Evolutionary conservation across 2,888 invertebrate genomes (phyloP).

Genomic region (Metellina segmentata): DNA sequence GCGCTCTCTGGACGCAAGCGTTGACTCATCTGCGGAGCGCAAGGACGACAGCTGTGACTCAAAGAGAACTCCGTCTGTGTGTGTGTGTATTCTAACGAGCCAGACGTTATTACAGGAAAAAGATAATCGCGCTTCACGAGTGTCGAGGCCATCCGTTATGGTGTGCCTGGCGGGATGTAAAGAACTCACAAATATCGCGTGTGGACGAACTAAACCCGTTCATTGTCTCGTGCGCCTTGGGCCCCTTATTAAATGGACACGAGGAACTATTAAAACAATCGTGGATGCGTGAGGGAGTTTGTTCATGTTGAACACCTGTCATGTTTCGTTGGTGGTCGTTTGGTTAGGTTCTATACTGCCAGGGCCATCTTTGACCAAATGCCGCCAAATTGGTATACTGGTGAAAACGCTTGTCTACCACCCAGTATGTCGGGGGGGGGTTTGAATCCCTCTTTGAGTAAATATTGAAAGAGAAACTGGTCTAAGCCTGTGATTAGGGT

Average conservation of each 20-base stretch:
- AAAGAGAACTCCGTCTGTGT: constrained; percentile 13
- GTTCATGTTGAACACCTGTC: not conserved
- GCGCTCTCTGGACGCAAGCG: constrained; percentile 41
- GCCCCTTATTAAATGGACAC: not conserved
- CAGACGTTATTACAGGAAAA: constrained; percentile 56
- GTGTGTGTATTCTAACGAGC: constrained; percentile 17
- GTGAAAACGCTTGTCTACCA: too few species aligned
- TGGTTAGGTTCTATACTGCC: too few species aligned
- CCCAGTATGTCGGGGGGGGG: too few species aligned
- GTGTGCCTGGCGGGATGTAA: not conserved
- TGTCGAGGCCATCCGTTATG: constrained; percentile 47
- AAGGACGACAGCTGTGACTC: constrained; percentile 67
- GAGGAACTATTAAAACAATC: not conserved
- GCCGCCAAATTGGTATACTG: too few species aligned
- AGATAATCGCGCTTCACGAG: constrained; percentile 60
- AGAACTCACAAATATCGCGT: not conserved
- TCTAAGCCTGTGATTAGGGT: too few species aligned
- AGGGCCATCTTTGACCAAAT: too few species aligned
- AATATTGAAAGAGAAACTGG: too few species aligned
- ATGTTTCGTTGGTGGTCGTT: not conserved
- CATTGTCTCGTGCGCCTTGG: constrained; percentile 19
- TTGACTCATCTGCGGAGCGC: constrained; percentile 45
- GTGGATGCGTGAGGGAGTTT: not conserved
- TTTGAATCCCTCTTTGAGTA: too few species aligned
- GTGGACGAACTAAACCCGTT: constrained; percentile 53